Evolutionary conservation across 2,888 invertebrate genomes (phyloP), one percentile per base, ranked within the genome.

Genomic region (Andrena trimmerana): DNA sequence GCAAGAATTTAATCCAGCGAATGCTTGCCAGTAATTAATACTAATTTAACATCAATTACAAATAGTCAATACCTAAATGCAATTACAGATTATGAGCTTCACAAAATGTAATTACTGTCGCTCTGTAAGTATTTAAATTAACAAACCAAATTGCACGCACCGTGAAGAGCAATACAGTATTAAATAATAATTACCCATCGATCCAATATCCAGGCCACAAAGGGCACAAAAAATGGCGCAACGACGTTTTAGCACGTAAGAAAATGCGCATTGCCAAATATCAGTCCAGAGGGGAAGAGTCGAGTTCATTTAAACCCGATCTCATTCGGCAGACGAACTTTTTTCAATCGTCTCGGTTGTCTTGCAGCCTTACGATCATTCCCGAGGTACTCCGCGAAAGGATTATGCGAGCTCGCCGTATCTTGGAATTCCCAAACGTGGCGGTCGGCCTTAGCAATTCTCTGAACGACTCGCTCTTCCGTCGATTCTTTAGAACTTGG

Each of bases 401-500:
- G 86, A 76, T 87, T 83, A 77, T 73, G 78, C 77, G 78, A 76
- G 84, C 76, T 70, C 67, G 27, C 36, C 29, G 62, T 85, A 83
- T 81, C 85, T 76, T 36, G 62, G 83, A 81, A 87, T 86, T 78
- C 80, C 79, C 71, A 69, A 86, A 84, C 83, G 69, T 48, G 78
- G 33, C 52, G 62, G 63, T 31, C 78, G 80, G 83, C 78, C 74
- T 87, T 87, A 85, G 83, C 85, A 85, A 88, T 89, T 86, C 86
- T 70, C 63, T 13, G 72, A 69, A 85, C 79, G 83, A 86, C 78
- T 80, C 73, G 71, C 60, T 48, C 20, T 52, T 65, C 76, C 69
- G 80, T 75, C 83, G 84, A 88, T 86, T 81, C 81, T 83, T 86
- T 78, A 78, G 66, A 82, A 87, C 81, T 88, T 86, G 80, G 82